Percentiles rank a stretch among this genome's conserved stretches.
These are phyloP conservation scores for Porites cylindrica DNA, from an alignment of 92 coral and sea anemone species.

Conservation along the genomic window DNA sequence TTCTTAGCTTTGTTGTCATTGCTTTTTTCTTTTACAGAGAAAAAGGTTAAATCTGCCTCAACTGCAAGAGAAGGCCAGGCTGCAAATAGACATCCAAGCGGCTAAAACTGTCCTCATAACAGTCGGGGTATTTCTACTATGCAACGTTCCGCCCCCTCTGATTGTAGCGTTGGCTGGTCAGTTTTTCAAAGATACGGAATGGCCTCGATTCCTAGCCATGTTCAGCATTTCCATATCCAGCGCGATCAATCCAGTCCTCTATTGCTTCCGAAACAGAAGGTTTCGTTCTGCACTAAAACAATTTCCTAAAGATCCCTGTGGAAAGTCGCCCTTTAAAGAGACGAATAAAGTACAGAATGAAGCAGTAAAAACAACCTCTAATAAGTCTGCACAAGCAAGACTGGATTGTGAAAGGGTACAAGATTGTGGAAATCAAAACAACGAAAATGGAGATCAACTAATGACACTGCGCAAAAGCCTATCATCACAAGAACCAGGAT, in stretches of 20 bases:
- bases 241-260: not conserved
- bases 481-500: too few species aligned
- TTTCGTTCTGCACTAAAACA: not conserved
- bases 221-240: not conserved
- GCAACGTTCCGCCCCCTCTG: not conserved
- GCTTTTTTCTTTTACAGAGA: not conserved
- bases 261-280: slow-evolving; percentile 2
- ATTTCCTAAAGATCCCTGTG: not conserved
- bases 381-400: too few species aligned
- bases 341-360: not conserved
- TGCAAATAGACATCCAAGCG: not conserved
- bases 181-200: not conserved
- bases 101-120: not conserved
- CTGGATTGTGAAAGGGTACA: too few species aligned
- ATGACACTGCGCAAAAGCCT: too few species aligned
- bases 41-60: not conserved
- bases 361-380: too few species aligned
- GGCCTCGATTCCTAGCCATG: not conserved
- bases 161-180: not conserved
- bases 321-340: not conserved
- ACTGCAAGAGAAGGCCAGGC: slow-evolving; percentile 5
- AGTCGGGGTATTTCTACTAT: not conserved
- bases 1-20: too few species aligned
- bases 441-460: too few species aligned
- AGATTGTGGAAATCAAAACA: too few species aligned